Conservation (phyloP, 2,797 vertebrate genomes). For the Hyperoplus immaculatus region DNA sequence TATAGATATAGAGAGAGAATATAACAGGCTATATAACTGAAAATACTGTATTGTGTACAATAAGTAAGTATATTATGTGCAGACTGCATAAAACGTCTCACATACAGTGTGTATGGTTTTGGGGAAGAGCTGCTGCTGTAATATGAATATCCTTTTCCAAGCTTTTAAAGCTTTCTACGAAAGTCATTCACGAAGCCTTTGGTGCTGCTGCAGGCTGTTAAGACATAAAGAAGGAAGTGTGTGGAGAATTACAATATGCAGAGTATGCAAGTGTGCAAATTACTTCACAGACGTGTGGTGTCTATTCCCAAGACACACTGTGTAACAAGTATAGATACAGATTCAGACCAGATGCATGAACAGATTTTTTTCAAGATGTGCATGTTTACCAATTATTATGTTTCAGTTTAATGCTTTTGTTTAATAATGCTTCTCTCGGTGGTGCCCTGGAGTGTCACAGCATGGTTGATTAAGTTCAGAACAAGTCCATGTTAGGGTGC, state of each 20-base stretch:
- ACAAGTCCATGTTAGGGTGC: background rate
- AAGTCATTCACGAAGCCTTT: conserved; percentile 14
- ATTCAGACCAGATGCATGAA: background rate
- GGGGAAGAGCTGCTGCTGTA: background rate
- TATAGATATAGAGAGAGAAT: too few relatives aligned
- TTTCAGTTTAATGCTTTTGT: background rate
- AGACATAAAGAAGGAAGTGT: conserved; percentile 29
- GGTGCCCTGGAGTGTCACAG: background rate
- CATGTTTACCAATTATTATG: background rate
- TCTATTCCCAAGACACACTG: conserved; percentile 37
- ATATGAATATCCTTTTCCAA: conserved; percentile 31
- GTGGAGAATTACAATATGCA: conserved; percentile 48
- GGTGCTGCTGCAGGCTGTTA: conserved; percentile 47
- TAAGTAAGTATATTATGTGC: background rate
- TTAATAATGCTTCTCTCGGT: background rate
- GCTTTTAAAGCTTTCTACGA: conserved; percentile 46
- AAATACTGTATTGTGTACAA: too few relatives aligned
- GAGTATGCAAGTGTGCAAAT: conserved; percentile 33
- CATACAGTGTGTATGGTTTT: background rate
- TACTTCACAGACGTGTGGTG: conserved; percentile 27
- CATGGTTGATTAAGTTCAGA: background rate
- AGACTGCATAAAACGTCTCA: background rate
- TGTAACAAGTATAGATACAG: background rate
- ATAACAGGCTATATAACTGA: too few relatives aligned
- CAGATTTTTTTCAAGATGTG: background rate